Evolutionary conservation across 2,888 invertebrate genomes (phyloP).

Genomic region (Plemyria rubiginata): DNA sequence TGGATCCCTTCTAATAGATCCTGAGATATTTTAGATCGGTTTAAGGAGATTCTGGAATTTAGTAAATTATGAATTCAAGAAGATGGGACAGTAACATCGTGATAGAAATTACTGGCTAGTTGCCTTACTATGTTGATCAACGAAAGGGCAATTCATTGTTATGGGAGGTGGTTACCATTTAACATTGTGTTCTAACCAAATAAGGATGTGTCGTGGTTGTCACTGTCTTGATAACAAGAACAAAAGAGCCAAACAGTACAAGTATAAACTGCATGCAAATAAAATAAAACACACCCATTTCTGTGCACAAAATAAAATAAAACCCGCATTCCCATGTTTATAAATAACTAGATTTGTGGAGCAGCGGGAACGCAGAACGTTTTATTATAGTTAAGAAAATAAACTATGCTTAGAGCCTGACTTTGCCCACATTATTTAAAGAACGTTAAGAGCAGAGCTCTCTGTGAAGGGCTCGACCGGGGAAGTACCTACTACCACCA

Average conservation of each 20-base stretch:
- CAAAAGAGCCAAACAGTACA: background rate
- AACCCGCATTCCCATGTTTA: constrained; percentile 50
- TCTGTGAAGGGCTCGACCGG: no score
- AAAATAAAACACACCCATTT: constrained; percentile 43
- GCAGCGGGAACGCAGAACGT: constrained; percentile 57
- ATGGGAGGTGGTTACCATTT: no score
- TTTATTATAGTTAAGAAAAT: constrained; percentile 57
- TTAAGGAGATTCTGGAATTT: no score
- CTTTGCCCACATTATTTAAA: constrained; percentile 5
- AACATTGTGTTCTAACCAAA: no score
- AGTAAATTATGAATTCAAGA: no score
- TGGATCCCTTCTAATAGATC: constrained; percentile 32
- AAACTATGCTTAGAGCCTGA: constrained; percentile 38
- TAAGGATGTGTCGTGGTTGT: no score
- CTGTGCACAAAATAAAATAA: constrained; percentile 61
- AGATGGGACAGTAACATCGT: no score
- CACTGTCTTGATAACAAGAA: background rate
- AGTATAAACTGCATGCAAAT: constrained; percentile 20
- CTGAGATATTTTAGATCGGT: constrained; percentile 8
- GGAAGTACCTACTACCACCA: no score
- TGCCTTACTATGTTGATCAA: no score
- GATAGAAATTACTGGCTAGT: no score
- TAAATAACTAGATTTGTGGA: constrained; percentile 77
- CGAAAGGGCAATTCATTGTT: no score
- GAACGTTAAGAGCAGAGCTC: no score